phyloP scores from a whole-genome alignment of 2,113 vertebrate genomes.

The Chrysochloris asiatica region DNA sequence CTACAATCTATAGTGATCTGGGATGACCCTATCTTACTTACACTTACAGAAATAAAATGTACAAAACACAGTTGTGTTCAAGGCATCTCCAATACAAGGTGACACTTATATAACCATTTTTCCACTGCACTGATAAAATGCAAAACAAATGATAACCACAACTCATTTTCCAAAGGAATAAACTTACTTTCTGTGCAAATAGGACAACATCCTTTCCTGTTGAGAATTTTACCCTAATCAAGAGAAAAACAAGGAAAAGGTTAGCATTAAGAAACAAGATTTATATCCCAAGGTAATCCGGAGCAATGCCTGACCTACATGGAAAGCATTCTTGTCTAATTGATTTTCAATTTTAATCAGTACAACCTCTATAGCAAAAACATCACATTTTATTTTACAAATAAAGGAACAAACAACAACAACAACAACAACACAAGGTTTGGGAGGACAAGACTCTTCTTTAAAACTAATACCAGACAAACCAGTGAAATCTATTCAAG shows the following conservation, averaged over 20 bases:
- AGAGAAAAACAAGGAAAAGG: slow-evolving; percentile 76
- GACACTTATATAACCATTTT: neutral
- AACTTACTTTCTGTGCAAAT: slow-evolving; percentile 99
- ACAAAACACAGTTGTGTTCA: neutral
- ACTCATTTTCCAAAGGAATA: slow-evolving; percentile 54
- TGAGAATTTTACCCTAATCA: slow-evolving; percentile 97
- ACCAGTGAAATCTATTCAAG: slow-evolving; percentile 72
- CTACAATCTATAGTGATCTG: neutral
- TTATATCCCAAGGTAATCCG: no score
- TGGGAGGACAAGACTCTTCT: slow-evolving; percentile 56
- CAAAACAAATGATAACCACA: slow-evolving; percentile 33
- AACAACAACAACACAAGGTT: no score
- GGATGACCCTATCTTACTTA: neutral
- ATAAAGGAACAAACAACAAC: no score
- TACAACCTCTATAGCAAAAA: no score
- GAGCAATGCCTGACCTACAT: no score
- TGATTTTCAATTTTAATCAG: no score
- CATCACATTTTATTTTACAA: no score
- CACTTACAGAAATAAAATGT: neutral
- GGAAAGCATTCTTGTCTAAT: no score
- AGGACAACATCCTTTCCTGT: slow-evolving; percentile 98
- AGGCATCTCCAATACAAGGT: neutral
- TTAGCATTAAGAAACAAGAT: slow-evolving; percentile 73
- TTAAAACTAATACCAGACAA: slow-evolving; percentile 47
- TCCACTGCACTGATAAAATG: neutral